These are phyloP conservation scores for Lophura nycthemera DNA, from an alignment of 2,113 vertebrate species.

Conservation along the genomic window DNA sequence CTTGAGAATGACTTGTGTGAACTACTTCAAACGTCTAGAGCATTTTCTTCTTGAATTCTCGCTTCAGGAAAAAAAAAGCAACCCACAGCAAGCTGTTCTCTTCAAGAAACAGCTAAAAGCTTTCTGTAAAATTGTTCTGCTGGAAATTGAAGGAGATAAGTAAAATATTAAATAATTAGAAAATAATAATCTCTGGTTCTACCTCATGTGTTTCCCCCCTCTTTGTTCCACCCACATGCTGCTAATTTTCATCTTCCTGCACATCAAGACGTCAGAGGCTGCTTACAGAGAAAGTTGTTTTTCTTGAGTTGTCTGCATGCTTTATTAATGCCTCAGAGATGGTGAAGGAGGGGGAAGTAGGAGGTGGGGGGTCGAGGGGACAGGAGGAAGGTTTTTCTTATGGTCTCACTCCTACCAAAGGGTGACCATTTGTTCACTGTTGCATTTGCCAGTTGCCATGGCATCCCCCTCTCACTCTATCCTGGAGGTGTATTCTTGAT, in stretches of 20 bases:
- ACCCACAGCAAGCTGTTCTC: neutral
- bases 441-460: slow-evolving; percentile 85
- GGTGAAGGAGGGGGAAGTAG: slow-evolving; percentile 23
- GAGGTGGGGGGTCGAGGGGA: slow-evolving; percentile 12
- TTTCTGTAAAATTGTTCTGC: slow-evolving; percentile 1
- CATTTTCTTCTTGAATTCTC: neutral
- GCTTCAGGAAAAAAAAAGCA: neutral
- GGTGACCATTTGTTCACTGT: slow-evolving; percentile 75
- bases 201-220: slow-evolving; percentile 11
- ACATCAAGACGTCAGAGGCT: slow-evolving; percentile 64
- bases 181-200: slow-evolving; percentile 53
- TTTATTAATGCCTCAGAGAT: slow-evolving; percentile 49
- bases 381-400: slow-evolving; percentile 35
- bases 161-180: slow-evolving; percentile 66
- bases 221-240: slow-evolving; percentile 69
- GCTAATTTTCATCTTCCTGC: slow-evolving; percentile 70
- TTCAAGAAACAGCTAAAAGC: slow-evolving; percentile 27
- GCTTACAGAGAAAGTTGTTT: slow-evolving; percentile 68
- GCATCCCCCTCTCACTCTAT: slow-evolving; percentile 79
- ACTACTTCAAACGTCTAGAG: slow-evolving; percentile 5
- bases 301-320: slow-evolving; percentile 52
- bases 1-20: slow-evolving; percentile 4
- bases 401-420: slow-evolving; percentile 52
- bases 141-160: slow-evolving; percentile 3
- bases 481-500: slow-evolving; percentile 77